These are phyloP conservation scores for Leptinotarsa haldemani DNA, from an alignment of 2,888 invertebrate genomes.

Conservation along the genomic window DNA sequence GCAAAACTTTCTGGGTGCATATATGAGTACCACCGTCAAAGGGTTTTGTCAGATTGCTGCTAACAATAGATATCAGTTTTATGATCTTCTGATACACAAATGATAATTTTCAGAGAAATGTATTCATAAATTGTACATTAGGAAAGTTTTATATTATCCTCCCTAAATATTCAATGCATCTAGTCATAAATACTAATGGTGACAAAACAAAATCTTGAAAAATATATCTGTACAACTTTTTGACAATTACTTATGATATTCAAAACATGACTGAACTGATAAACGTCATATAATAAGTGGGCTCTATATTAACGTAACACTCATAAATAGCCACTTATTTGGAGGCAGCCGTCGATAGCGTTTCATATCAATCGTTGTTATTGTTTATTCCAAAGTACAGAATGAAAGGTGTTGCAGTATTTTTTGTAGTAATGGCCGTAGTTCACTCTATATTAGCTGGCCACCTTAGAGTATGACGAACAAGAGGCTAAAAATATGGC, in stretches of 20 bases:
- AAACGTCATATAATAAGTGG: not conserved
- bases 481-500: not conserved
- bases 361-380: not conserved
- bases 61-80: no score
- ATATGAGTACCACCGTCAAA: no score
- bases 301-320: not conserved
- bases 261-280: slow-evolving; percentile 5
- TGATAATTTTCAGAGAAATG: no score
- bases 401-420: not conserved
- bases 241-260: not conserved
- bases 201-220: not conserved
- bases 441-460: not conserved
- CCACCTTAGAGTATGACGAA: not conserved
- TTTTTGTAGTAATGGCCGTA: not conserved
- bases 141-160: no score
- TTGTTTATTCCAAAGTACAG: not conserved
- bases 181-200: not conserved
- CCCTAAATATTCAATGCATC: no score
- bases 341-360: not conserved
- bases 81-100: no score
- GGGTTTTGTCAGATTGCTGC: no score
- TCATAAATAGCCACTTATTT: not conserved
- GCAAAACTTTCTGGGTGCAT: no score
- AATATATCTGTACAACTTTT: not conserved
- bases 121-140: no score